Conservation (phyloP, 2,888 invertebrate species). For the Philhelius pedissequus region DNA sequence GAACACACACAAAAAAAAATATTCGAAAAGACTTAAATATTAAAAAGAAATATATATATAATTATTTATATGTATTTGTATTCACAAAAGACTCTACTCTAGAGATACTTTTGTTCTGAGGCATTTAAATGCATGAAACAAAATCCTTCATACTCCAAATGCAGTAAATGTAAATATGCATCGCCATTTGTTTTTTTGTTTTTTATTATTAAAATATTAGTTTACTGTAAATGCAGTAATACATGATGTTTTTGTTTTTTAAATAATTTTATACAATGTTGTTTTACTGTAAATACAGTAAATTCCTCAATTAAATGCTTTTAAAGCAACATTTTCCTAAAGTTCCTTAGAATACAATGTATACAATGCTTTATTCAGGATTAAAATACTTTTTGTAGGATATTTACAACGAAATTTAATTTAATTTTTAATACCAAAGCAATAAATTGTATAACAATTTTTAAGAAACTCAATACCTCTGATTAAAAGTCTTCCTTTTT, state of each 20-base stretch:
- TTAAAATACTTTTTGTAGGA: not conserved
- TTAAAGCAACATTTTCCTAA: not conserved
- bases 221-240: not conserved
- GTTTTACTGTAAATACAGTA: not conserved
- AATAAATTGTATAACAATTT: not conserved
- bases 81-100: not conserved
- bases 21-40: slow-evolving; percentile 7
- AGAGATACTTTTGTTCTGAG: not conserved
- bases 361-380: not conserved
- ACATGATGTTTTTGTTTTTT: too few species aligned
- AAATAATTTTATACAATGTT: too few species aligned
- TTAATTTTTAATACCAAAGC: not conserved
- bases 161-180: too few species aligned
- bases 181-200: too few species aligned
- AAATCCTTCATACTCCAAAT: too few species aligned
- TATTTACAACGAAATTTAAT: not conserved
- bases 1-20: not conserved
- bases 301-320: not conserved
- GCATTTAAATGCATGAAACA: not conserved
- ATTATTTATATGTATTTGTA: not conserved
- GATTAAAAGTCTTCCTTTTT: not conserved
- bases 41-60: not conserved
- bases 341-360: not conserved
- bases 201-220: not conserved
- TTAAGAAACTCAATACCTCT: not conserved